Conservation (phyloP, 2,113 vertebrate species). For the Naja naja region DNA sequence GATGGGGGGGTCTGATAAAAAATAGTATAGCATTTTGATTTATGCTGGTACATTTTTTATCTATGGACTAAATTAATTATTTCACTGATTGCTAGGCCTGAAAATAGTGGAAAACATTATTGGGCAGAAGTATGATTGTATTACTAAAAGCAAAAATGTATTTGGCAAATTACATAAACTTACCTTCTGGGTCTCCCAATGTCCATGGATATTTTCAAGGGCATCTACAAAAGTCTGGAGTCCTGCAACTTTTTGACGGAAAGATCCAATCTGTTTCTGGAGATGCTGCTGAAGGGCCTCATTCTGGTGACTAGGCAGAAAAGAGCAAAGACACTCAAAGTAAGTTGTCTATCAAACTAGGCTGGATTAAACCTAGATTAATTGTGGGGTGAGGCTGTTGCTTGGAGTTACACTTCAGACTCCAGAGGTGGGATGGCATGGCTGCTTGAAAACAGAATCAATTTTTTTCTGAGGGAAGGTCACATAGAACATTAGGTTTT, state of each 20-base stretch:
- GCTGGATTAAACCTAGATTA: background rate
- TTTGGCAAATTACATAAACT: background rate
- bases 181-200: slow-evolving; percentile 1
- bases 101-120: background rate
- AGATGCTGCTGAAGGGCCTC: slow-evolving; percentile 7
- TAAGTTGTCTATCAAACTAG: background rate
- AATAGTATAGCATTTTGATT: background rate
- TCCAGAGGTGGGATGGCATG: background rate
- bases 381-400: background rate
- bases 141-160: background rate
- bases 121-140: background rate
- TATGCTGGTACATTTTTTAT: background rate
- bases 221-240: background rate
- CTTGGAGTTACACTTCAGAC: background rate
- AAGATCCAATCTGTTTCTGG: background rate
- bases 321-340: background rate
- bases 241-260: background rate
- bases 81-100: background rate
- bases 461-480: background rate
- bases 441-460: background rate
- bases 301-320: background rate
- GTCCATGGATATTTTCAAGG: background rate
- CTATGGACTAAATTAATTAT: background rate
- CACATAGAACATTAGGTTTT: background rate
- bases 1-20: background rate